Evolutionary conservation across 2,797 vertebrate species (phyloP).

Genomic region (Clarias laeviceps): DNA sequence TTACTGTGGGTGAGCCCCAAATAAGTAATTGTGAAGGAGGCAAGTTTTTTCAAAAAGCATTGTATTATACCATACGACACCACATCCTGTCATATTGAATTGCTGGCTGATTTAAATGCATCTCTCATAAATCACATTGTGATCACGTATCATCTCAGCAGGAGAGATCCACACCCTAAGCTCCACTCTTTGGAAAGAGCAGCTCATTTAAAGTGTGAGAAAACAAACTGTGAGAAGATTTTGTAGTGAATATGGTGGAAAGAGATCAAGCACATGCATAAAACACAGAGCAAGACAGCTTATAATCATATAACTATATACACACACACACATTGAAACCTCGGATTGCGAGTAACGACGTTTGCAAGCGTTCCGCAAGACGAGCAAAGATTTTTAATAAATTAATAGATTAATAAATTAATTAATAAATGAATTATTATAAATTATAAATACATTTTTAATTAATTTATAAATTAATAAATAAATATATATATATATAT

Average conservation of each 20-base stretch:
- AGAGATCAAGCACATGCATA: neutral
- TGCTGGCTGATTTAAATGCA: neutral
- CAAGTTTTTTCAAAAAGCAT: neutral
- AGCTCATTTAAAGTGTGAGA: neutral
- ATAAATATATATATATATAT: too few relatives aligned
- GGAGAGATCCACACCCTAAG: neutral
- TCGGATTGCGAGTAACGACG: too few relatives aligned
- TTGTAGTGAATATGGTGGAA: neutral
- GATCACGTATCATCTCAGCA: slow-evolving; percentile 17
- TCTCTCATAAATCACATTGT: neutral
- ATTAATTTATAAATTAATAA: too few relatives aligned
- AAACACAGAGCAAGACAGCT: neutral
- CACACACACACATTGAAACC: too few relatives aligned
- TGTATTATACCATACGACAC: neutral
- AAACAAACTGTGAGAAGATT: neutral
- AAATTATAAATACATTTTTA: too few relatives aligned
- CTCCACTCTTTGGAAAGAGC: neutral
- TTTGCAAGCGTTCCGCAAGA: too few relatives aligned
- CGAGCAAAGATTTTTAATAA: too few relatives aligned
- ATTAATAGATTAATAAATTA: too few relatives aligned
- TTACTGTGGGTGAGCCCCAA: neutral
- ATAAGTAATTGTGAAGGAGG: neutral
- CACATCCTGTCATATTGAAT: neutral
- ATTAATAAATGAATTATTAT: too few relatives aligned
- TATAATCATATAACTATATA: neutral